These are phyloP conservation scores for Perca flavescens DNA, from an alignment of 2,113 vertebrate genomes.

Conservation along the genomic window DNA sequence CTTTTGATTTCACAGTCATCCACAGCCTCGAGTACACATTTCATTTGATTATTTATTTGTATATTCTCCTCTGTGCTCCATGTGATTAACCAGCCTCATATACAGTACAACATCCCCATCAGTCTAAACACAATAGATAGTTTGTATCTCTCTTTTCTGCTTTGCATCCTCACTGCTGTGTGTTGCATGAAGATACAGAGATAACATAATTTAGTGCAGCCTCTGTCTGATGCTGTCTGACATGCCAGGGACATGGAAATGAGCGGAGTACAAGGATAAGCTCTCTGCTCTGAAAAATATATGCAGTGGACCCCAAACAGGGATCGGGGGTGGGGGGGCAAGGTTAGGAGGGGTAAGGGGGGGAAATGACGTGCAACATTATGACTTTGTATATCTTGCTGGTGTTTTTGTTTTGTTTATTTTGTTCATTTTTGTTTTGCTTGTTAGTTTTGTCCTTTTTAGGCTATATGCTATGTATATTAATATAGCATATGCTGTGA, in stretches of 20 bases:
- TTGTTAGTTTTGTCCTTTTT: no score
- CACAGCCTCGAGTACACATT: not conserved
- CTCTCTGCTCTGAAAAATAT: constrained; percentile 63
- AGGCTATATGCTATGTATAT: no score
- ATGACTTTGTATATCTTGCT: no score
- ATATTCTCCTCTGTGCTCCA: not conserved
- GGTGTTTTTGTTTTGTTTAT: no score
- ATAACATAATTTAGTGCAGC: not conserved
- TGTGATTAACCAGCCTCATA: not conserved
- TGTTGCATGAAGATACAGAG: constrained; percentile 16
- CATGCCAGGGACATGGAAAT: constrained; percentile 55
- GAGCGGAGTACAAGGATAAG: constrained; percentile 63
- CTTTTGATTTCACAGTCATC: not conserved
- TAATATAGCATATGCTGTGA: no score
- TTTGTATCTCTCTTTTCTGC: constrained; percentile 33
- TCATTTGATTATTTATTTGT: not conserved
- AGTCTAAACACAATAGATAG: not conserved
- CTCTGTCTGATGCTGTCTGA: constrained; percentile 45
- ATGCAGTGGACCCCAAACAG: constrained; percentile 54
- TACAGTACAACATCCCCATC: constrained; percentile 3
- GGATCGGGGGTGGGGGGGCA: constrained; percentile 28
- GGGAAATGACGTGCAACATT: no score
- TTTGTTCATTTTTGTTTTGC: no score
- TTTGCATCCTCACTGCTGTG: not conserved
- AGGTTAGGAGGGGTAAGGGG: no score